These are phyloP conservation scores for Hemiscyllium ocellatum DNA, from an alignment of 2,113 vertebrate species.

Conservation along the genomic window DNA sequence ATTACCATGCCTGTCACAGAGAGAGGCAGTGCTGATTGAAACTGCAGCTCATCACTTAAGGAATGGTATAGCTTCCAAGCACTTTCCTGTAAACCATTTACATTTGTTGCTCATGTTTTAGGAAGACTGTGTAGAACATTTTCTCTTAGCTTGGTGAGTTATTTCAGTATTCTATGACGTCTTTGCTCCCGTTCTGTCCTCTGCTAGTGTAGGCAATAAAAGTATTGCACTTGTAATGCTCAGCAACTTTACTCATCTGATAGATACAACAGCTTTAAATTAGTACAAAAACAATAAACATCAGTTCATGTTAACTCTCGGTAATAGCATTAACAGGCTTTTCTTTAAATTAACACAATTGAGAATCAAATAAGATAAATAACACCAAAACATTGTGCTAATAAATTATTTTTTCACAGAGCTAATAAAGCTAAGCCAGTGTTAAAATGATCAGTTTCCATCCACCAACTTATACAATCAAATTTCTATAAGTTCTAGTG, in stretches of 20 bases:
- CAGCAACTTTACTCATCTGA: background rate
- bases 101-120: background rate
- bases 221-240: background rate
- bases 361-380: background rate
- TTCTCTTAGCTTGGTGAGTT: background rate
- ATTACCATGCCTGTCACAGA: background rate
- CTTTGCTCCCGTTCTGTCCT: background rate
- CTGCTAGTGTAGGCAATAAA: background rate
- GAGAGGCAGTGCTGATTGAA: background rate
- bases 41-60: background rate
- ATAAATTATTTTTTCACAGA: background rate
- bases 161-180: background rate
- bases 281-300: background rate
- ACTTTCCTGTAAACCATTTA: background rate
- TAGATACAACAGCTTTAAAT: background rate
- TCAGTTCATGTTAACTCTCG: background rate
- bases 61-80: background rate
- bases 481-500: background rate
- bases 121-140: background rate
- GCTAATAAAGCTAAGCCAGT: background rate
- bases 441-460: background rate
- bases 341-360: background rate
- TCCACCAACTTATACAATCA: background rate
- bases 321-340: background rate
- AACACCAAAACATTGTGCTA: background rate